phyloP scores from a whole-genome alignment of 2,113 vertebrate species.

The Ia io region DNA sequence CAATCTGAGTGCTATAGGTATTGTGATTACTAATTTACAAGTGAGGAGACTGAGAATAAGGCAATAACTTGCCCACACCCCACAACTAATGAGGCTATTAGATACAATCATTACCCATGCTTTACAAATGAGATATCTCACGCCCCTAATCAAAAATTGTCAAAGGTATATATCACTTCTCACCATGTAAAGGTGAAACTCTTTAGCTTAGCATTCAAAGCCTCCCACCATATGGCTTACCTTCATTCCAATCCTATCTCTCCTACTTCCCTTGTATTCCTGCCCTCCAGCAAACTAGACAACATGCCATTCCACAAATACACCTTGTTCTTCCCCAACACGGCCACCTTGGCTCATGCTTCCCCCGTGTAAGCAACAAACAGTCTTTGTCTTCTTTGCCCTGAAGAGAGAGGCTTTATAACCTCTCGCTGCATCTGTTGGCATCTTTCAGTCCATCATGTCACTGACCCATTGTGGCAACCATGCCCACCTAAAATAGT shows the following conservation, averaged over 20 bases:
- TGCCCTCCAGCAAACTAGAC: neutral
- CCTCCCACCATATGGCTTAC: neutral
- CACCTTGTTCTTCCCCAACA: too few relatives aligned
- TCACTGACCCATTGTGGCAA: neutral
- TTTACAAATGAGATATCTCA: neutral
- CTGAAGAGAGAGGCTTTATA: neutral
- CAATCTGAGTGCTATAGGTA: neutral
- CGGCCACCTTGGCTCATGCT: neutral
- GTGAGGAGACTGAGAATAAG: slow-evolving; percentile 26
- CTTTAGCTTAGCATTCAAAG: neutral
- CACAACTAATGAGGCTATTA: neutral
- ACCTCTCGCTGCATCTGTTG: neutral
- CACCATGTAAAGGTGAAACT: neutral
- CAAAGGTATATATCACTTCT: neutral
- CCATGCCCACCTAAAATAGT: neutral
- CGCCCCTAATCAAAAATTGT: neutral
- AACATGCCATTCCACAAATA: neutral
- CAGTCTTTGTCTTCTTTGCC: neutral
- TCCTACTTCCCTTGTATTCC: neutral
- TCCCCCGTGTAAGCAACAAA: too few relatives aligned
- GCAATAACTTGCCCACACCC: neutral
- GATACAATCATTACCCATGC: neutral
- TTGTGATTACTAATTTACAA: neutral
- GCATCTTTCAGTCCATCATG: neutral
- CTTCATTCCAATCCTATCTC: neutral